Evolutionary conservation across 1,140 invertebrate species (phyloP), one percentile per base, ranked within the genome.

Genomic region (Drosophila parabipectinata): DNA sequence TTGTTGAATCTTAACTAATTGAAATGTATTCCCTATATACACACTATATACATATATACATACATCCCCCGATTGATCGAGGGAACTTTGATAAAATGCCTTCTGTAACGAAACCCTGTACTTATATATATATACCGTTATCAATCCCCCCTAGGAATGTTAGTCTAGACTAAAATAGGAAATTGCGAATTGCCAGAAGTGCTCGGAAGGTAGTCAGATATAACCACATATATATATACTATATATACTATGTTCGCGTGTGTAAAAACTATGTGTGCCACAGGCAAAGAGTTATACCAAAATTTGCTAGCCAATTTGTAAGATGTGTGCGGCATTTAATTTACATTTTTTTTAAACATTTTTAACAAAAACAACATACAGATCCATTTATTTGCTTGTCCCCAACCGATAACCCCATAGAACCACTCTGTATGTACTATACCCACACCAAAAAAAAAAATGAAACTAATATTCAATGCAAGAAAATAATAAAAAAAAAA

Each of bases 1-100:
- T 81, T 87, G 83, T 85, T 87, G 71, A 87, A 75, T 63, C 63
- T 64, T 82, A 61, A 37, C 34, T 37, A 82, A 64, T 47, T 44
- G 39, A 56, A 41, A 41, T 41, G 4, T 44, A 44, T 18, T 18
- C 41, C 41, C 44, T 34, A 53, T 62, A 64, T 50, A 57, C 10
- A 53, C 47, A 12, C 24, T 30, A 57, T 52, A 64, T 51, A 59
- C 26, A 66, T 30, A 54, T 59, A 64, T 37, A 28, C 14, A 21
- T 45, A 53, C 21, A 47, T 41, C 52, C 47, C 14, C 56, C 64
- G 50, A 18, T 18, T 6, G 64, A 71, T 18, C 32, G 32, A n/a
- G 44, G 47, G 45, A 72, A 37, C 78, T 72, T 78, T 78, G 52
- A 78, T 78, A 60, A 72, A 72, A 79, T 82, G 79, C 79, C 79